Evolutionary conservation across 2,113 vertebrate genomes (phyloP).

Genomic region (Neodontobutis hainanensis): DNA sequence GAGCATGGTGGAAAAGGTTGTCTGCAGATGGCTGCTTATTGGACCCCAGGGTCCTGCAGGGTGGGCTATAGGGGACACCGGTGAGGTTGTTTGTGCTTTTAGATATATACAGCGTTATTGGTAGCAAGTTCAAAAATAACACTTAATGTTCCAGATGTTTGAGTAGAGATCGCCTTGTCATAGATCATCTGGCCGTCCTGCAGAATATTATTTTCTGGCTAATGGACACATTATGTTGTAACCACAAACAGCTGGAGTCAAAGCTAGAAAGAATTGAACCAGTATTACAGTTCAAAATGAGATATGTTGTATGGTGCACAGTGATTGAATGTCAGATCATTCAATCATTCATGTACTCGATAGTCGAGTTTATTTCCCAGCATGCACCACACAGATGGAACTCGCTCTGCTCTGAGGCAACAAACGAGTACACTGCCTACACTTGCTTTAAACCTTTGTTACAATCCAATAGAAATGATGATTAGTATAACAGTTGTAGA

Average conservation of each 20-base stretch:
- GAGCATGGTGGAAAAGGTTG: slow-evolving; percentile 73
- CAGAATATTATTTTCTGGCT: slow-evolving; percentile 13
- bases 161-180: neutral
- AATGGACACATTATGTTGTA: slow-evolving; percentile 8
- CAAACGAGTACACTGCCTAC: neutral
- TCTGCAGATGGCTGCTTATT: slow-evolving; percentile 84
- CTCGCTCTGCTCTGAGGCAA: too few species aligned
- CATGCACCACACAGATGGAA: slow-evolving; percentile 7
- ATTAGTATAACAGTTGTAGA: too few species aligned
- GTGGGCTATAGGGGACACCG: slow-evolving; percentile 50
- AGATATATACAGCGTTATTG: slow-evolving; percentile 42
- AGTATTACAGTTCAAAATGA: slow-evolving; percentile 24
- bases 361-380: slow-evolving; percentile 24
- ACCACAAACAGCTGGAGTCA: slow-evolving; percentile 35
- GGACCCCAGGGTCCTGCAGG: slow-evolving; percentile 74
- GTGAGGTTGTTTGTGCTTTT: slow-evolving; percentile 54
- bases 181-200: slow-evolving; percentile 10
- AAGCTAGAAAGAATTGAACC: slow-evolving; percentile 30
- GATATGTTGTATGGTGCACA: slow-evolving; percentile 16
- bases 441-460: too few species aligned
- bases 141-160: neutral
- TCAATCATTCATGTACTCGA: slow-evolving; percentile 42
- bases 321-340: slow-evolving; percentile 41
- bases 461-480: too few species aligned
- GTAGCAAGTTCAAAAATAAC: slow-evolving; percentile 25